These are phyloP conservation scores for Acyrthosiphon pisum DNA, from an alignment of 1,140 invertebrate species.

Conservation along the genomic window DNA sequence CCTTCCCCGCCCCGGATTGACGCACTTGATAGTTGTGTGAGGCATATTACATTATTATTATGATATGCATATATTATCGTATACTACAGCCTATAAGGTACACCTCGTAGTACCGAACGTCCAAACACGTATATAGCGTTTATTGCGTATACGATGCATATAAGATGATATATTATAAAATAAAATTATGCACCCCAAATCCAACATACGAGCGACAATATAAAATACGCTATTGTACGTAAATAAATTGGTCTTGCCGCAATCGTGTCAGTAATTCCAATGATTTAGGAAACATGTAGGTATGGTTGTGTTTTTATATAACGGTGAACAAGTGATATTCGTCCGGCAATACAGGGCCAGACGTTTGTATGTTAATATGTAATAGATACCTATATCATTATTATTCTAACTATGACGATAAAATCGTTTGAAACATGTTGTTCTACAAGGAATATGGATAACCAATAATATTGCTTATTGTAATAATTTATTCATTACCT, in stretches of 20 bases:
- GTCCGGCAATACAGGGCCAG: too few species aligned
- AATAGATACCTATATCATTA: too few species aligned
- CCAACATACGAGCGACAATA: not conserved
- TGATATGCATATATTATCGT: not conserved
- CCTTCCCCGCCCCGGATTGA: too few species aligned
- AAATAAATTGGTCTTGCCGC: not conserved
- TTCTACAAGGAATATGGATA: too few species aligned
- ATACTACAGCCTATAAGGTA: not conserved
- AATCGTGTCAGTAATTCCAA: not conserved
- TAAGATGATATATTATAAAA: not conserved
- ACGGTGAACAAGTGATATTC: not conserved
- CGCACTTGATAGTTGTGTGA: not conserved
- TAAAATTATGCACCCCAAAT: slow-evolving; percentile 1
- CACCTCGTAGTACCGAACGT: too few species aligned
- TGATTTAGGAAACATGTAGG: not conserved
- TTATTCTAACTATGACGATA: not conserved
- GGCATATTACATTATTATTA: not conserved
- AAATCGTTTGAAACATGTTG: too few species aligned
- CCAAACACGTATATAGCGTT: not conserved
- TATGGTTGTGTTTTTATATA: not conserved
- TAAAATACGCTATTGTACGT: too few species aligned
- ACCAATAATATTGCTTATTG: too few species aligned
- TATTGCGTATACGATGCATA: not conserved
- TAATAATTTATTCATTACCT: too few species aligned
- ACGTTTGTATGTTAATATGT: not conserved